Conservation (phyloP, 1,140 invertebrate species). For the Periplaneta americana region DNA sequence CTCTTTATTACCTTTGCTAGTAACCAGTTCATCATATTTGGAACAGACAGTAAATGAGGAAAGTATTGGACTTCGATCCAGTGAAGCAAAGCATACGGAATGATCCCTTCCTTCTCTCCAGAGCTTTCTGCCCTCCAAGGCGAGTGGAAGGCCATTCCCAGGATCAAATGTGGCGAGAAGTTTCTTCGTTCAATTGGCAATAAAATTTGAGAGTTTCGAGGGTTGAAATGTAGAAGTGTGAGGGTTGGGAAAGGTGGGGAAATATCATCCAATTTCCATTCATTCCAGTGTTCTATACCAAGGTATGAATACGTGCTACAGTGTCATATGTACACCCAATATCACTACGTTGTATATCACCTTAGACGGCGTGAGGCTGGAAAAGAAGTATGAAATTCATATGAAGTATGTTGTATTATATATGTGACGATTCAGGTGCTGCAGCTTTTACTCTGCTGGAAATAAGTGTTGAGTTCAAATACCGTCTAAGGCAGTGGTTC, state of each 20-base stretch:
- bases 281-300: not conserved
- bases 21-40: too few relatives aligned
- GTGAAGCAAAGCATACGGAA: not conserved
- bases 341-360: not conserved
- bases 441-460: too few relatives aligned
- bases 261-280: conserved; percentile 44
- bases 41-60: not conserved
- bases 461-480: too few relatives aligned
- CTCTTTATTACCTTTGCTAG: too few relatives aligned
- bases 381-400: too few relatives aligned
- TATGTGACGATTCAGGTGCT: too few relatives aligned
- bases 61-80: not conserved
- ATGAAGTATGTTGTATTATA: too few relatives aligned
- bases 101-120: not conserved
- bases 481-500: too few relatives aligned
- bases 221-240: not conserved
- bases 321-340: not conserved
- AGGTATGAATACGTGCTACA: not conserved
- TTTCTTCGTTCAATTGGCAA: conserved; percentile 41
- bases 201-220: conserved; percentile 41
- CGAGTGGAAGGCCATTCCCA: conserved; percentile 1
- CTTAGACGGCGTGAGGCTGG: too few relatives aligned
- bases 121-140: not conserved
- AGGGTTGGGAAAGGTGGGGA: too few relatives aligned
- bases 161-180: conserved; percentile 36